These are phyloP conservation scores for Palythoa caribaeorum DNA, from an alignment of 92 coral and sea anemone species.

Conservation along the genomic window DNA sequence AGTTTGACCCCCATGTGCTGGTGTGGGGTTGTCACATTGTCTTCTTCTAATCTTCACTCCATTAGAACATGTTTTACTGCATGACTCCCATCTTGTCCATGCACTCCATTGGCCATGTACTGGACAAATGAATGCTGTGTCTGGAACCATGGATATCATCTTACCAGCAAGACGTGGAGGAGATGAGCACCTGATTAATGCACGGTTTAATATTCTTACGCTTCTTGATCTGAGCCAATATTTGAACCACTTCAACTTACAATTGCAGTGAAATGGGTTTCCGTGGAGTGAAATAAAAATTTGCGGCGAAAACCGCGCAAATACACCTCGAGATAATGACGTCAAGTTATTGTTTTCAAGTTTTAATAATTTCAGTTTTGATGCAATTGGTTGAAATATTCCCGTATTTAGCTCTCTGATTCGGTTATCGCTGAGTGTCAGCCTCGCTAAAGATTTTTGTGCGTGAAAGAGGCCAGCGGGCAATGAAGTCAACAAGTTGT, in stretches of 20 bases:
- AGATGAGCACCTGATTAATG: conserved; percentile 68
- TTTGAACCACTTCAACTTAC: conserved; percentile 92
- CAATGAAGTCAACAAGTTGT: conserved; percentile 71
- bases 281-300: conserved; percentile 70
- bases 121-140: conserved; percentile 76
- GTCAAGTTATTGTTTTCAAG: conserved; percentile 74
- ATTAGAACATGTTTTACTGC: conserved; percentile 76
- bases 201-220: conserved; percentile 62
- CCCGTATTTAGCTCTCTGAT: conserved; percentile 61
- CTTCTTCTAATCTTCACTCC: conserved; percentile 59
- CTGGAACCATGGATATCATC: conserved; percentile 55
- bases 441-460: conserved; percentile 65
- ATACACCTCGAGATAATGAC: conserved; percentile 71
- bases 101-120: conserved; percentile 73
- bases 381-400: conserved; percentile 46
- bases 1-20: conserved; percentile 57
- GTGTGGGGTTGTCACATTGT: conserved; percentile 70
- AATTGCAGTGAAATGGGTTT: conserved; percentile 95
- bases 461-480: conserved; percentile 67
- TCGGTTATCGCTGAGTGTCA: conserved; percentile 78
- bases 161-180: conserved; percentile 78
- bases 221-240: conserved; percentile 69
- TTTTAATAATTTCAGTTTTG: conserved; percentile 35
- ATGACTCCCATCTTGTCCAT: conserved; percentile 85
- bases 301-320: conserved; percentile 67